Evolutionary conservation across 2,113 vertebrate genomes (phyloP), one percentile per base, ranked within the genome.

Genomic region (Plectropomus leopardus): DNA sequence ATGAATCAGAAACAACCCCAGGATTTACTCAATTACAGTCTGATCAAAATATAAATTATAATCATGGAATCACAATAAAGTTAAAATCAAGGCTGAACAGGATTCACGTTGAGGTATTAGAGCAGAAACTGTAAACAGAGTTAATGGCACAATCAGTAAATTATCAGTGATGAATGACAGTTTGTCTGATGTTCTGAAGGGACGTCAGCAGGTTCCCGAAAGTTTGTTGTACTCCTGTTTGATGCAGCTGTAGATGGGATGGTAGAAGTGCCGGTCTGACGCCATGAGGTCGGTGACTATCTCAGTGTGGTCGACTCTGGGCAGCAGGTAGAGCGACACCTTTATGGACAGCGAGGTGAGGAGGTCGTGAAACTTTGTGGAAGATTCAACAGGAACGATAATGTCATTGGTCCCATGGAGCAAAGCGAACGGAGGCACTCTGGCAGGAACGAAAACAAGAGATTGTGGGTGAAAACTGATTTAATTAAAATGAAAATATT

Each of bases 271-370:
- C 53, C 94, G 82, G 70, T 92, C 88, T 16, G 91, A n/a, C 9
- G 66, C 87, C 95, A 95, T 95, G 36, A 96, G 91, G 65, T 94
- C 94, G 0, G 89, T 92, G 42, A 94, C 89, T 0, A 95, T 93
- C 60, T 94, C 92, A 0, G 69, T 87, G 88, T 95, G 95, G 58
- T 89, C 71, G 13, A 95, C 71, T 53, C 73, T 78, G 1, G 93
- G 94, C 78, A 95, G 82, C 53, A 94, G 83, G 82, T 93, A 93
- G 17, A 95, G 88, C 4, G 93, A 90, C 71, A 76, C 81, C 48
- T 83, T 86, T 24, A 92, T 68, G 3, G 92, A 94, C 26, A 78
- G 77, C 0, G 78, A 90, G 15, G 84, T 90, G 73, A 96, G 91
- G 32, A 94, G 82, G 28, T 94, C 88, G 0, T 85, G 90, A 72